Conservation (phyloP, 1,140 invertebrate species). For the Periplaneta americana region DNA sequence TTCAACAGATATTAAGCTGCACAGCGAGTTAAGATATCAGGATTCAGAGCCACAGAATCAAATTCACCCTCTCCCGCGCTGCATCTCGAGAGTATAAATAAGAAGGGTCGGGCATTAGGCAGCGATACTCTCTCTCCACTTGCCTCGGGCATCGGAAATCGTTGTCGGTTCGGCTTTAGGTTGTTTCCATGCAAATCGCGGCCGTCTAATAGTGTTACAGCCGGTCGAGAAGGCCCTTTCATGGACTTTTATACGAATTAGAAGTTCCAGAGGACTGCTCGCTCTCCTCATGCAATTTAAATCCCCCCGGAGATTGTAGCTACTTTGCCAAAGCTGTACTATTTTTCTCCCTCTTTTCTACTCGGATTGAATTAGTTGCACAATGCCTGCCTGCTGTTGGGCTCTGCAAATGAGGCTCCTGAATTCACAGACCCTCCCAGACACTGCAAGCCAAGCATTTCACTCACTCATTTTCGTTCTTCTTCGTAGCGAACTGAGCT, state of each 20-base stretch:
- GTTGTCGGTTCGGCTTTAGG: neutral
- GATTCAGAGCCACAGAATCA: no score
- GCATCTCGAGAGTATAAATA: no score
- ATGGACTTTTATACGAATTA: neutral
- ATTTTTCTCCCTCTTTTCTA: neutral
- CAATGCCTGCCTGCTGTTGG: neutral
- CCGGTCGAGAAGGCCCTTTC: neutral
- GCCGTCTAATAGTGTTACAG: neutral
- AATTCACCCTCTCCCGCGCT: no score
- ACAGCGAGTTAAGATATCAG: no score
- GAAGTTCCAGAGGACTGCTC: neutral
- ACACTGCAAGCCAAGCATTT: no score
- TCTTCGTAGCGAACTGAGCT: no score
- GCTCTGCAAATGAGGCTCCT: neutral
- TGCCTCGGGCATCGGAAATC: neutral
- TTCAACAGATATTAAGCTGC: no score
- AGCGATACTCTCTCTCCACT: no score
- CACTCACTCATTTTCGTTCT: no score
- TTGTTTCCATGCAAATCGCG: conserved; percentile 5
- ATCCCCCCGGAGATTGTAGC: neutral
- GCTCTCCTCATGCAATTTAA: neutral
- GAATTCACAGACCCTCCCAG: no score
- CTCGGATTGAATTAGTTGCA: neutral
- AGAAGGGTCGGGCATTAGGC: no score
- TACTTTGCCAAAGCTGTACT: neutral